phyloP scores from a whole-genome alignment of 2,888 invertebrate species.

The Eledone cirrhosa region DNA sequence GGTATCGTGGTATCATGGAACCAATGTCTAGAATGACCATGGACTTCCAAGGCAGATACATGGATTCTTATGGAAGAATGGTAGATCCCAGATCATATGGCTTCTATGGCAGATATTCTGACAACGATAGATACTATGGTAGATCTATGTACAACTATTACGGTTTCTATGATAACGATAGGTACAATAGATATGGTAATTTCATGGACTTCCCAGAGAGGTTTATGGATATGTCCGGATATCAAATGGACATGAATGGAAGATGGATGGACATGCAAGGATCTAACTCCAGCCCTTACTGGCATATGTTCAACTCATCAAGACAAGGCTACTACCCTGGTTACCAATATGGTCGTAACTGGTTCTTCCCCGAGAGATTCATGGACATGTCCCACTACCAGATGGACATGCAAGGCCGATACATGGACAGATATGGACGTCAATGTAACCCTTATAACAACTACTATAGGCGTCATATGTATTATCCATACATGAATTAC shows the following conservation, averaged over 20 bases:
- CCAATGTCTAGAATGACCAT: constrained; percentile 19
- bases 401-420: constrained; percentile 15
- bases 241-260: constrained; percentile 24
- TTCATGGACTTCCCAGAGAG: constrained; percentile 26
- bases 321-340: constrained; percentile 11
- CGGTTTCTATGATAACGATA: background rate
- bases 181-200: background rate
- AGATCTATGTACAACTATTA: constrained; percentile 13
- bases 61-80: constrained; percentile 17
- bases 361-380: constrained; percentile 13
- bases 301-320: background rate
- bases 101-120: constrained; percentile 14
- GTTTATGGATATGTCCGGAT: constrained; percentile 21
- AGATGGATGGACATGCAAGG: constrained; percentile 15
- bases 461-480: too few relatives aligned
- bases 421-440: constrained; percentile 21
- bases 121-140: constrained; percentile 14
- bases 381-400: constrained; percentile 19
- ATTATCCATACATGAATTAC: too few relatives aligned
- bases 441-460: background rate
- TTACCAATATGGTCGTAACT: background rate
- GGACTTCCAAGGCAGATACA: constrained; percentile 21
- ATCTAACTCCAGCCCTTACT: background rate
- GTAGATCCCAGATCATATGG: constrained; percentile 16
- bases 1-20: constrained; percentile 17